These are phyloP conservation scores for Cryptocephalus primarius DNA, from an alignment of 2,888 invertebrate species.

Conservation along the genomic window DNA sequence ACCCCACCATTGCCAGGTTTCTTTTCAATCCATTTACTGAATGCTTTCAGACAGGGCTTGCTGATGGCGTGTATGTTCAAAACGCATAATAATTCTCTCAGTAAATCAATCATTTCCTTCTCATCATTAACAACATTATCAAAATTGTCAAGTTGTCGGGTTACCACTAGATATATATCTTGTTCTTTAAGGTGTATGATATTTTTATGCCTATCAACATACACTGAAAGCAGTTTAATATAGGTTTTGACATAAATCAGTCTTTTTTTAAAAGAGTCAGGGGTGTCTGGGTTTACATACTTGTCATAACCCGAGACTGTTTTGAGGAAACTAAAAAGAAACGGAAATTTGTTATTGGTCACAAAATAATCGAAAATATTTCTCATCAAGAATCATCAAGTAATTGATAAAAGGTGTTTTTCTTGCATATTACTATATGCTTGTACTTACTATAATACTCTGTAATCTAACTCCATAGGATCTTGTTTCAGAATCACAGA, in stretches of 20 bases:
- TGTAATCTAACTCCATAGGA: constrained; percentile 45
- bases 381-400: too few relatives aligned
- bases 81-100: constrained; percentile 40
- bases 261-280: constrained; percentile 39
- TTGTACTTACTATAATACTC: constrained; percentile 45
- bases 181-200: constrained; percentile 39
- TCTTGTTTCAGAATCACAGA: constrained; percentile 49
- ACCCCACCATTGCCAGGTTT: constrained; percentile 40
- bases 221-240: constrained; percentile 47
- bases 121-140: constrained; percentile 37
- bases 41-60: constrained; percentile 27
- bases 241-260: constrained; percentile 50
- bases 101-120: constrained; percentile 40
- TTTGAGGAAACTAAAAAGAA: constrained; percentile 43
- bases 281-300: constrained; percentile 31
- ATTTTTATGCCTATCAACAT: constrained; percentile 43
- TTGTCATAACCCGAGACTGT: constrained; percentile 47
- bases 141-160: constrained; percentile 42
- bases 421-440: too few relatives aligned
- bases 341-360: not conserved
- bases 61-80: constrained; percentile 31
- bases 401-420: too few relatives aligned
- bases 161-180: constrained; percentile 39
- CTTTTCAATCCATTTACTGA: constrained; percentile 38
- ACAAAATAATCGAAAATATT: too few relatives aligned